A percentile compares a stretch with the other conserved stretches of the same genome.
phyloP scores from a whole-genome alignment of 2,797 vertebrate species.

The Caiman crocodilus region DNA sequence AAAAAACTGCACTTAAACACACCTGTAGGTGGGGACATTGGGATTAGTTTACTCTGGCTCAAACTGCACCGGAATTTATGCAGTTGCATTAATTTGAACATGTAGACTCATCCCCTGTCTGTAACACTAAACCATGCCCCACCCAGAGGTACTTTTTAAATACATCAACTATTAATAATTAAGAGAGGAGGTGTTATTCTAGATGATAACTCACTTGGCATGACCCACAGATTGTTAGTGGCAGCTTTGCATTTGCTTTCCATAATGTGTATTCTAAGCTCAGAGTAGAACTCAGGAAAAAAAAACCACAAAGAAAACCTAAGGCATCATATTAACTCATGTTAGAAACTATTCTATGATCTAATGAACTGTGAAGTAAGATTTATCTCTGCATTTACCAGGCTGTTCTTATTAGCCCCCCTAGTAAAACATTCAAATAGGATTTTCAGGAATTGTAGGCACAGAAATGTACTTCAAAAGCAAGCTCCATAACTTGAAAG shows the following conservation, averaged over 20 bases:
- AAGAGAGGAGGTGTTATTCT: not conserved
- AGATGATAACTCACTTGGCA: not conserved
- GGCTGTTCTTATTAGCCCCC: not conserved
- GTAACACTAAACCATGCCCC: not conserved
- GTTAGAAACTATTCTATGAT: constrained; percentile 3
- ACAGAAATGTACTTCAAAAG: constrained; percentile 15
- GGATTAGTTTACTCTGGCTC: too few species aligned
- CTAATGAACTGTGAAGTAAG: constrained; percentile 16
- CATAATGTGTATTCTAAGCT: not conserved
- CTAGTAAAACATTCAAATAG: not conserved
- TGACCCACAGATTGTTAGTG: not conserved
- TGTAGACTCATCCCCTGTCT: not conserved
- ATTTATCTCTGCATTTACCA: not conserved
- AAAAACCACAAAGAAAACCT: not conserved
- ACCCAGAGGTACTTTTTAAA: not conserved
- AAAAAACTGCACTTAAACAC: too few species aligned
- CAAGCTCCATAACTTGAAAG: constrained; percentile 14
- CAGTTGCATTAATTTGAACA: too few species aligned
- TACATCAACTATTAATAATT: not conserved
- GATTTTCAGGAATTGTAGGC: not conserved
- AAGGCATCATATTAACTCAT: not conserved
- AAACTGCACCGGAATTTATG: too few species aligned
- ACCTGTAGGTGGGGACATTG: too few species aligned
- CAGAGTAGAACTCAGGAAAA: not conserved
- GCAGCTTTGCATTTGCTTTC: too few species aligned